Conservation (phyloP, 2,888 invertebrate species). For the Melangyna quadrimaculata region DNA sequence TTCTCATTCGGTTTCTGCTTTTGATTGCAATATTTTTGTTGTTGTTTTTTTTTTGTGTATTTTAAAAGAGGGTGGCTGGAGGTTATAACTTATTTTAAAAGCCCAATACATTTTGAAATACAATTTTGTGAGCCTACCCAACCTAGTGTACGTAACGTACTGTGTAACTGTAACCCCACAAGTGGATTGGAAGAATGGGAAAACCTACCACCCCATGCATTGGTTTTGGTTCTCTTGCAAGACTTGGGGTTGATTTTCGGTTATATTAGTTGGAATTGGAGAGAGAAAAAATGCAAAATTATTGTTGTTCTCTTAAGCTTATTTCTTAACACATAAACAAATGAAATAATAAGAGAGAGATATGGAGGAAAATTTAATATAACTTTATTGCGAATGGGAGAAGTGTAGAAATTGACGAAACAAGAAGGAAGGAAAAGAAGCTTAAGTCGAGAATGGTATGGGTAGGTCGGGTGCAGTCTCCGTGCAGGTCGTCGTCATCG, state of each 20-base stretch:
- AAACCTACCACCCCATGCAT: conserved; percentile 51
- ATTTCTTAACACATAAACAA: neutral
- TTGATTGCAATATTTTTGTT: conserved; percentile 11
- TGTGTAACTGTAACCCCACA: too few species aligned
- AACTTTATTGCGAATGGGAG: neutral
- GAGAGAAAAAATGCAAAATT: conserved; percentile 40
- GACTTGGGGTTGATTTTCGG: neutral
- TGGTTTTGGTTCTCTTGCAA: neutral
- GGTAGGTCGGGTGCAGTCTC: conserved; percentile 78
- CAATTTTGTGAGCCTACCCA: neutral
- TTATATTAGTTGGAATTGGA: neutral
- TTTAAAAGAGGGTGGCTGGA: neutral
- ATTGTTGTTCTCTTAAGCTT: conserved; percentile 25
- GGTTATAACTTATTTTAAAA: neutral
- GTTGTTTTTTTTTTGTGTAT: neutral
- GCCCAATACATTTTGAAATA: neutral
- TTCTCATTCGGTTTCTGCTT: conserved; percentile 19
- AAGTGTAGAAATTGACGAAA: conserved; percentile 31
- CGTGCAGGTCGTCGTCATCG: conserved; percentile 52
- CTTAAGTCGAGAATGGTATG: conserved; percentile 79
- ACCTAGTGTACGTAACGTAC: too few species aligned
- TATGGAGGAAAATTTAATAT: neutral
- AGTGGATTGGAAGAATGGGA: conserved; percentile 18
- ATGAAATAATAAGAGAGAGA: conserved; percentile 25
- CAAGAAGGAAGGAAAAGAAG: conserved; percentile 70